Base-by-base conservation (phyloP, 2,888 invertebrate genomes). In the Thelaira solivaga region DNA sequence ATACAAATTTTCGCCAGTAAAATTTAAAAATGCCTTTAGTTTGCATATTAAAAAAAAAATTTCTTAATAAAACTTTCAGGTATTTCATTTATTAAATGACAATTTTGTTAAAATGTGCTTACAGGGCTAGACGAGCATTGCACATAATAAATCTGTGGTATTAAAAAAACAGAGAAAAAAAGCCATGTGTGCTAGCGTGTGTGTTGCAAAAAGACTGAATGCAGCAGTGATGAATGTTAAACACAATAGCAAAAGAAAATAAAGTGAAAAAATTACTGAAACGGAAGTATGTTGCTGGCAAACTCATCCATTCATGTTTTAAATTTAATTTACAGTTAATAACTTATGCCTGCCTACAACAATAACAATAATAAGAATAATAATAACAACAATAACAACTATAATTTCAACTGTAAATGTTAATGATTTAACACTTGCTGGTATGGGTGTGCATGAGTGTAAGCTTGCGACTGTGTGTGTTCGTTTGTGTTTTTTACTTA, bases 281-380 rank as follows among this genome's bases (percentile, higher is more conserved):
- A 26, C 72, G 68, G 59, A 80, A 65, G 55, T 64, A 59, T 68
- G 71, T 53, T 59, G 68, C 49, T 68, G 76, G 65, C 69, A 80
- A 69, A 71, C 64, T 65, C 67, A 68, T 73, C 51, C 72, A 67
- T 75, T 68, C 69, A 64, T 73, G 65, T 68, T 81, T 77, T 71
- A 77, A 81, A 81, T 77, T 76, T 73, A 80, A 80, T 80, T 81
- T 75, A 67, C 81, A 80, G 81, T 80, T 80, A 81, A 81, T 80
- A 75, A 80, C 72, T 77, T 75, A 71, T 76, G 73, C 51, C 71
- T 55, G 65, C 62, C 65, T 53, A 61, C 69, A 59, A 55, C 53
- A 65, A 45, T 22, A 36, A 76, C 13, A 67, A 65, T 18, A 43
- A 36, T 29, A 36, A 53, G 8, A 57, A 65, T 18, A 69, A 51